Evolutionary conservation across 2,888 invertebrate species (phyloP).

Genomic region (Bembecia ichneumoniformis): DNA sequence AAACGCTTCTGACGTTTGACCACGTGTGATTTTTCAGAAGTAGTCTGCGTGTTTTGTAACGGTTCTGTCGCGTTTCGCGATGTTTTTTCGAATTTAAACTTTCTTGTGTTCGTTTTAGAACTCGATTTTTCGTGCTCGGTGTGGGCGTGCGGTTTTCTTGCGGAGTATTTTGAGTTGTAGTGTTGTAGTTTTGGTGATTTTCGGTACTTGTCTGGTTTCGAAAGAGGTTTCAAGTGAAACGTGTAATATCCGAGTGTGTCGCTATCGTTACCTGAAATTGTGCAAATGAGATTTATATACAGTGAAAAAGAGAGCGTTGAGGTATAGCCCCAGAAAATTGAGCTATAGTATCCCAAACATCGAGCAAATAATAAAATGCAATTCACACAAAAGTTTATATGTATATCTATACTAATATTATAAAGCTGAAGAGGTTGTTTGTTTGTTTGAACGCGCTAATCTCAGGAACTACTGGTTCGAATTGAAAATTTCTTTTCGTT

Average conservation of each 20-base stretch:
- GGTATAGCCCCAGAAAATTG: too few species aligned
- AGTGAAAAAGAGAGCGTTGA: neutral
- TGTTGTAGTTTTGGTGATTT: neutral
- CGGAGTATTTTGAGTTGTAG: neutral
- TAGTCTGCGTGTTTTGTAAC: neutral
- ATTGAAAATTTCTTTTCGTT: too few species aligned
- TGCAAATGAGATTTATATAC: conserved; percentile 4
- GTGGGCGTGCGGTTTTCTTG: neutral
- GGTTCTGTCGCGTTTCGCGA: neutral
- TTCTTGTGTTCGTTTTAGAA: neutral
- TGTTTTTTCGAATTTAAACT: neutral
- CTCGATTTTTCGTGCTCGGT: neutral
- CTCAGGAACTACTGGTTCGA: too few species aligned
- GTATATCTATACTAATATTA: too few species aligned
- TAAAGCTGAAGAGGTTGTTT: too few species aligned
- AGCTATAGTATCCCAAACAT: too few species aligned
- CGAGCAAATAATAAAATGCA: too few species aligned
- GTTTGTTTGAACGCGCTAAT: too few species aligned
- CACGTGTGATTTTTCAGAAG: conserved; percentile 4
- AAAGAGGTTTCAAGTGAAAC: conserved; percentile 19
- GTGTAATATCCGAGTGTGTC: conserved; percentile 25
- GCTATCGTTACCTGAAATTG: conserved; percentile 32
- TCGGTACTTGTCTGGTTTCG: neutral
- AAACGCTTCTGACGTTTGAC: conserved; percentile 36
- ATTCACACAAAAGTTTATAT: too few species aligned